Evolutionary conservation across 2,888 invertebrate genomes (phyloP).

Genomic region (Calliopum simillimum): DNA sequence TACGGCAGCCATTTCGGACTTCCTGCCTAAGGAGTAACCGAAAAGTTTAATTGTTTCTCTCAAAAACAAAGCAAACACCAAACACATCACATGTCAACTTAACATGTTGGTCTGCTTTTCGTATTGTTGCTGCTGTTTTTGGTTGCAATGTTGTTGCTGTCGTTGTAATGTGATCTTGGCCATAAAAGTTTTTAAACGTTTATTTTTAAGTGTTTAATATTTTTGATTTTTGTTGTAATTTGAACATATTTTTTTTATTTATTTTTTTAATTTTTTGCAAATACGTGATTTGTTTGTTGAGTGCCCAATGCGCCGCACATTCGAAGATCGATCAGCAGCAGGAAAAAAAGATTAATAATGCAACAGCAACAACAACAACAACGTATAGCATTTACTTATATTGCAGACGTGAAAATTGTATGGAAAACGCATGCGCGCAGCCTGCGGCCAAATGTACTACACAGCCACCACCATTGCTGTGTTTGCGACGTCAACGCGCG

Average conservation of each 20-base stretch:
- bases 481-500: not conserved
- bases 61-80: too few relatives aligned
- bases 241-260: not conserved
- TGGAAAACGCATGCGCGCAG: slow-evolving; percentile 17
- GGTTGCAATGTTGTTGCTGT: not conserved
- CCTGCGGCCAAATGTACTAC: slow-evolving; percentile 9
- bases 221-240: slow-evolving; percentile 9
- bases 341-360: not conserved
- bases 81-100: too few relatives aligned
- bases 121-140: not conserved
- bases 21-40: too few relatives aligned
- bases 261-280: slow-evolving; percentile 5
- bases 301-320: slow-evolving; percentile 19
- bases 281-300: slow-evolving; percentile 32
- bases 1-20: too few relatives aligned
- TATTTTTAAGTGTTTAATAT: slow-evolving; percentile 10
- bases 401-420: slow-evolving; percentile 10
- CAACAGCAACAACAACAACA: slow-evolving; percentile 5
- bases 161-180: slow-evolving; percentile 35
- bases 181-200: slow-evolving; percentile 24
- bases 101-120: not conserved
- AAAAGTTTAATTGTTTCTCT: too few relatives aligned
- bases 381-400: not conserved
- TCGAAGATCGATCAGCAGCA: slow-evolving; percentile 16
- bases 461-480: not conserved